phyloP scores from a whole-genome alignment of 2,113 vertebrate species.

The Xenotilapia flavipinnis region DNA sequence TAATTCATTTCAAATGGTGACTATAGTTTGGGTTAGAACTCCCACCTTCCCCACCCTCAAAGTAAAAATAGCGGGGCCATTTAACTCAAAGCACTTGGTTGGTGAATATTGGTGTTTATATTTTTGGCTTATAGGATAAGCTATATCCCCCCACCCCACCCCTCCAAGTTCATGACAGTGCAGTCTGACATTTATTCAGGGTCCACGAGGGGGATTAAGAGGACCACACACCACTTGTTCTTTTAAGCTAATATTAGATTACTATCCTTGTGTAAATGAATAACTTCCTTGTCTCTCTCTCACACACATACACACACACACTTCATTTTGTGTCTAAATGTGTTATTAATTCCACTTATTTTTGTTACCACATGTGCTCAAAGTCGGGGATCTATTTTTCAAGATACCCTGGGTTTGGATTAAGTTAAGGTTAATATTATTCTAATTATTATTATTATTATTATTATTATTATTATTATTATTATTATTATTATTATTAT shows the following conservation, averaged over 20 bases:
- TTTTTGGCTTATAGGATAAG: slow-evolving; percentile 46
- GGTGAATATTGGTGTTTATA: slow-evolving; percentile 52
- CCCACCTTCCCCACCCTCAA: background rate
- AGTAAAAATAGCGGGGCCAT: slow-evolving; percentile 13
- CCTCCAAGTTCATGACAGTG: slow-evolving; percentile 49
- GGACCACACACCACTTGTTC: slow-evolving; percentile 56
- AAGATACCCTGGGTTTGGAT: slow-evolving; percentile 36
- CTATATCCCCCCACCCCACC: background rate
- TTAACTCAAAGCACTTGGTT: slow-evolving; percentile 60
- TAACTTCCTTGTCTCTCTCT: slow-evolving; percentile 80
- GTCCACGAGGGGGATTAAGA: slow-evolving; percentile 42
- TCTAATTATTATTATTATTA: background rate
- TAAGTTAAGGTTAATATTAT: background rate
- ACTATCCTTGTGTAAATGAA: slow-evolving; percentile 87
- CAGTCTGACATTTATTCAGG: slow-evolving; percentile 63
- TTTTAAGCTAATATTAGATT: slow-evolving; percentile 84
- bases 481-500: background rate
- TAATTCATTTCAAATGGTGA: slow-evolving; percentile 35
- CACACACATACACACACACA: slow-evolving; percentile 23
- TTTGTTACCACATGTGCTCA: slow-evolving; percentile 72
- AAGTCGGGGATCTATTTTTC: slow-evolving; percentile 60
- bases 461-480: background rate
- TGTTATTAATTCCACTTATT: slow-evolving; percentile 84
- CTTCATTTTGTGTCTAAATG: slow-evolving; percentile 83
- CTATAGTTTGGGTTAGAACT: slow-evolving; percentile 15